Conservation (phyloP, 2,888 invertebrate species). For the Limnephilus lunatus region DNA sequence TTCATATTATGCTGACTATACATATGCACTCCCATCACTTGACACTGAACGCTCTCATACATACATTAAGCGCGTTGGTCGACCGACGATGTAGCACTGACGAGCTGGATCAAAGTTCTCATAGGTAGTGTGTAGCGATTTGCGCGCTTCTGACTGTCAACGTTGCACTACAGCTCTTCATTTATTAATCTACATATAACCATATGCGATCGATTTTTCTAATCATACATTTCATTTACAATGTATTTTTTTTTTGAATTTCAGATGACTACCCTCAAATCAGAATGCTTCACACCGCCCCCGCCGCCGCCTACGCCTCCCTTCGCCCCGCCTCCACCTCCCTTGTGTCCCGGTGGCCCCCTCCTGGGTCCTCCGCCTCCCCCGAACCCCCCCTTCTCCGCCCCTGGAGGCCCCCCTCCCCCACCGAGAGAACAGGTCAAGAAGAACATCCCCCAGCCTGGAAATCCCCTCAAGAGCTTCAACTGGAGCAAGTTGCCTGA, state of each 20-base stretch:
- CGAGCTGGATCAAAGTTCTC: too few relatives aligned
- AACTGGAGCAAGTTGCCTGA: slow-evolving; percentile 98
- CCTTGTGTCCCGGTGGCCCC: slow-evolving; percentile 76
- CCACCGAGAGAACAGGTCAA: slow-evolving; percentile 79
- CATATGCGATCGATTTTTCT: background rate
- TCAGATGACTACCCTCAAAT: slow-evolving; percentile 67
- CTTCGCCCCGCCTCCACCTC: slow-evolving; percentile 78
- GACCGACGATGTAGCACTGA: too few relatives aligned
- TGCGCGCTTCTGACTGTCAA: too few relatives aligned
- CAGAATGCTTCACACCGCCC: slow-evolving; percentile 67
- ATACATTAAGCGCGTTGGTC: too few relatives aligned
- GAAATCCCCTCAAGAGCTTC: slow-evolving; percentile 95
- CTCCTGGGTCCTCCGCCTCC: slow-evolving; percentile 79
- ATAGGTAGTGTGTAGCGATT: too few relatives aligned
- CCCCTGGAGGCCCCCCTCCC: slow-evolving; percentile 68
- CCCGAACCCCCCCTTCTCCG: slow-evolving; percentile 69
- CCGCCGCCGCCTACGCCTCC: slow-evolving; percentile 72
- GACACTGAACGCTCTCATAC: too few relatives aligned
- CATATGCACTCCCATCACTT: too few relatives aligned
- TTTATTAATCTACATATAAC: too few relatives aligned
- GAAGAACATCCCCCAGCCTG: slow-evolving; percentile 95
- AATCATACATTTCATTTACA: background rate
- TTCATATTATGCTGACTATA: too few relatives aligned
- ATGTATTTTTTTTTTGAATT: background rate
- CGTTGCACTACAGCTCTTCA: too few relatives aligned